phyloP scores from a whole-genome alignment of 2,113 vertebrate species.

The Zosterops hypoxanthus region DNA sequence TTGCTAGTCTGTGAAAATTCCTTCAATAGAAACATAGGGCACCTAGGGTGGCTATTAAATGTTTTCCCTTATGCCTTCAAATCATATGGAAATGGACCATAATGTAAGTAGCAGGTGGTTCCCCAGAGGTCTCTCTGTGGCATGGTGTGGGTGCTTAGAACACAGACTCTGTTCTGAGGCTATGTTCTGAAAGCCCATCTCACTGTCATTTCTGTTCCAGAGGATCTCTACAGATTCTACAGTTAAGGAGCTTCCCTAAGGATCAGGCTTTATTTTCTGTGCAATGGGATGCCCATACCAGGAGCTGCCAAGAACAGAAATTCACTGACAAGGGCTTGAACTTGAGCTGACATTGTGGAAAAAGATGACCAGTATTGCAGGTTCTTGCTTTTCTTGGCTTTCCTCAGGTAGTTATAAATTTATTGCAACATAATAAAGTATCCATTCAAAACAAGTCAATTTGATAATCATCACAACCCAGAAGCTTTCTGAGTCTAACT shows the following conservation, averaged over 20 bases:
- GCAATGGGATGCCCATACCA: not conserved
- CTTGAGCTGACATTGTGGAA: not conserved
- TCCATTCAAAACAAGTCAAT: not conserved
- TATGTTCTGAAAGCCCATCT: not conserved
- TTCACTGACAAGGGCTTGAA: not conserved
- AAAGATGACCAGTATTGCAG: not conserved
- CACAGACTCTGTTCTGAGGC: not conserved
- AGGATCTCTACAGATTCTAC: not conserved
- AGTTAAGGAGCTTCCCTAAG: not conserved
- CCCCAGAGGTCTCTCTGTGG: not conserved
- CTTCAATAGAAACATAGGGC: not conserved
- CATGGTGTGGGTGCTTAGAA: not conserved
- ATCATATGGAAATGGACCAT: not conserved
- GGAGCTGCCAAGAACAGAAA: not conserved
- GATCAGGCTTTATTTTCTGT: not conserved
- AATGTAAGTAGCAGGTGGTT: not conserved
- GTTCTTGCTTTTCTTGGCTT: not conserved
- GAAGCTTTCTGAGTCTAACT: not conserved
- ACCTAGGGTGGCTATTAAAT: not conserved
- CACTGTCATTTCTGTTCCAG: not conserved
- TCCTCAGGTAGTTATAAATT: not conserved
- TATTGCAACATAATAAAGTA: not conserved
- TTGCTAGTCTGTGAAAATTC: not conserved
- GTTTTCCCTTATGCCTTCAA: not conserved
- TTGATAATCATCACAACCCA: not conserved